These are phyloP conservation scores for Xyrichtys novacula DNA, from an alignment of 2,797 vertebrate genomes.

Conservation along the genomic window DNA sequence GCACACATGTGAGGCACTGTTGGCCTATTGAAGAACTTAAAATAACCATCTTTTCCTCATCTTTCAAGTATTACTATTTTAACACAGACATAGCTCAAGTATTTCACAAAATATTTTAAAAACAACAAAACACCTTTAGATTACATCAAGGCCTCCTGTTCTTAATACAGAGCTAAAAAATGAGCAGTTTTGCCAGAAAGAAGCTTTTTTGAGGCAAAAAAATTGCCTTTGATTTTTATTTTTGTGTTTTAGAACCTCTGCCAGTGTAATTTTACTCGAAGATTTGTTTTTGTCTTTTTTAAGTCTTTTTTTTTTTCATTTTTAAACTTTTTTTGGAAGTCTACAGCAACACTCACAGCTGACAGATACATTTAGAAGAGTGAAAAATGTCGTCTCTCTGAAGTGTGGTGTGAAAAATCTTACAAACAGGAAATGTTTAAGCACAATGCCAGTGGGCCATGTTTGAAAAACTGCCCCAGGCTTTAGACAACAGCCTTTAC, in stretches of 20 bases:
- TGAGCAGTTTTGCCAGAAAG: not conserved
- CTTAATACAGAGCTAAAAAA: not conserved
- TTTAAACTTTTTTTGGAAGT: not conserved
- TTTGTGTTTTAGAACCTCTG: not conserved
- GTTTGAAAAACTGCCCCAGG: not conserved
- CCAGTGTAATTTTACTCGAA: not conserved
- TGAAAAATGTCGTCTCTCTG: not conserved
- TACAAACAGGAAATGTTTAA: constrained; percentile 21
- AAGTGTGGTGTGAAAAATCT: constrained; percentile 1
- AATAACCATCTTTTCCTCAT: not conserved
- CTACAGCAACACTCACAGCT: not conserved
- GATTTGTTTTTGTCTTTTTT: not conserved
- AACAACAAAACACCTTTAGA: too few species aligned
- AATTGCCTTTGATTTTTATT: not conserved
- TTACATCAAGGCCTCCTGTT: not conserved
- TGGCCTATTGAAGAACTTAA: not conserved
- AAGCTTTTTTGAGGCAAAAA: not conserved
- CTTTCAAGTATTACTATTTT: not conserved
- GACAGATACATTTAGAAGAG: not conserved
- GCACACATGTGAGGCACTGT: too few species aligned
- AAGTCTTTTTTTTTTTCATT: not conserved
- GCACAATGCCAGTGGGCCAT: constrained; percentile 2
- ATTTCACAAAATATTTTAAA: not conserved
- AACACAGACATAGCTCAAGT: not conserved
- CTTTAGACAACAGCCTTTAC: not conserved